Evolutionary conservation across 2,113 vertebrate genomes (phyloP).

Genomic region (Myanophis thanlyinensis): DNA sequence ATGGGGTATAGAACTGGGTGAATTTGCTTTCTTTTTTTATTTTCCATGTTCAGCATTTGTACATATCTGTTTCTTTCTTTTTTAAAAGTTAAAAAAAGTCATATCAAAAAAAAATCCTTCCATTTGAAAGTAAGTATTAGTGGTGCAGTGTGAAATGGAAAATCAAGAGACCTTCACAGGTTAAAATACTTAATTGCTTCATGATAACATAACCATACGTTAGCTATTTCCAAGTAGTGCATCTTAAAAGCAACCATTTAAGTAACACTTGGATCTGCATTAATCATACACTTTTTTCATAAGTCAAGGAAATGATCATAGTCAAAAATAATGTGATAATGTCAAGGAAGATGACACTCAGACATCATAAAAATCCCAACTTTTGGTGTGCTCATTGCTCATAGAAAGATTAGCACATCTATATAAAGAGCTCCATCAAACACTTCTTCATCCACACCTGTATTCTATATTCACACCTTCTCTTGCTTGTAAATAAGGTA

Average conservation of each 20-base stretch:
- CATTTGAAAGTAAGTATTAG: not conserved
- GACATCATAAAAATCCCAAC: not conserved
- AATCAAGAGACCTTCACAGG: not conserved
- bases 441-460: not conserved
- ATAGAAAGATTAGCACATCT: not conserved
- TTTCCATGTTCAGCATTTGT: not conserved
- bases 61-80: not conserved
- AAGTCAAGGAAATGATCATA: not conserved
- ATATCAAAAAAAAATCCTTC: not conserved
- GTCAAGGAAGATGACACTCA: not conserved
- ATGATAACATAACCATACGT: not conserved
- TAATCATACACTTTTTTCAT: not conserved
- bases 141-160: not conserved
- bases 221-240: not conserved
- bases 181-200: not conserved
- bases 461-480: not conserved
- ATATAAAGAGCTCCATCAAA: not conserved
- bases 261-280: not conserved
- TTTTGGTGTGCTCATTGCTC: not conserved
- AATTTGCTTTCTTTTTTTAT: not conserved
- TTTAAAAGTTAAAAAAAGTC: not conserved
- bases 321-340: not conserved
- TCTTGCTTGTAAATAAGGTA: not conserved
- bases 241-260: not conserved
- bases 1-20: not conserved